Evolutionary conservation across 2,113 vertebrate genomes (phyloP).

Genomic region (Melanotaenia duboulayi): DNA sequence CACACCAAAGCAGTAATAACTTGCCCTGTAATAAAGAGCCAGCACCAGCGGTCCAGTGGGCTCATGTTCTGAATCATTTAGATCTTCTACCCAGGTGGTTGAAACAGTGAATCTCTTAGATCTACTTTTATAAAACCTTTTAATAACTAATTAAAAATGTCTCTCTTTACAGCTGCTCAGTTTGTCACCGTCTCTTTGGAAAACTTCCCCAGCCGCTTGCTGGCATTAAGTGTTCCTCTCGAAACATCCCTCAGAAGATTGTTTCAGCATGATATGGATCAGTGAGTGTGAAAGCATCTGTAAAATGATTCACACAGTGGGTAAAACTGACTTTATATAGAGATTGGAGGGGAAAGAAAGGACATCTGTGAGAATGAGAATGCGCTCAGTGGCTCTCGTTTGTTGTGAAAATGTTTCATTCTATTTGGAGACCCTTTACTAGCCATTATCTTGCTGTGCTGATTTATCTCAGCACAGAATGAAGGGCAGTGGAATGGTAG

Average conservation of each 20-base stretch:
- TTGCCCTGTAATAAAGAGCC: background rate
- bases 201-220: constrained; percentile 29
- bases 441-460: constrained; percentile 12
- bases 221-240: constrained; percentile 43
- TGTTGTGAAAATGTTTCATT: constrained; percentile 28
- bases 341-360: constrained; percentile 11
- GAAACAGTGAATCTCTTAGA: background rate
- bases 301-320: constrained; percentile 50
- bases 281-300: constrained; percentile 53
- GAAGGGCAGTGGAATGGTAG: background rate
- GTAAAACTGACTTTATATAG: constrained; percentile 58
- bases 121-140: background rate
- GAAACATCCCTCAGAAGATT: constrained; percentile 42
- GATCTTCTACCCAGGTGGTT: background rate
- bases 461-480: constrained; percentile 24
- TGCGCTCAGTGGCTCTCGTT: constrained; percentile 24
- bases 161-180: constrained; percentile 23
- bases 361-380: constrained; percentile 37
- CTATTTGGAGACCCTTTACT: constrained; percentile 34
- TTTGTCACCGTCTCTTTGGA: constrained; percentile 28
- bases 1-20: background rate
- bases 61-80: background rate
- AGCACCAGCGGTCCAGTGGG: background rate
- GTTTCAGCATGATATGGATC: constrained; percentile 55
- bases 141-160: constrained; percentile 16